Evolutionary conservation across 2,797 vertebrate species (phyloP).

Genomic region (Sparus aurata): DNA sequence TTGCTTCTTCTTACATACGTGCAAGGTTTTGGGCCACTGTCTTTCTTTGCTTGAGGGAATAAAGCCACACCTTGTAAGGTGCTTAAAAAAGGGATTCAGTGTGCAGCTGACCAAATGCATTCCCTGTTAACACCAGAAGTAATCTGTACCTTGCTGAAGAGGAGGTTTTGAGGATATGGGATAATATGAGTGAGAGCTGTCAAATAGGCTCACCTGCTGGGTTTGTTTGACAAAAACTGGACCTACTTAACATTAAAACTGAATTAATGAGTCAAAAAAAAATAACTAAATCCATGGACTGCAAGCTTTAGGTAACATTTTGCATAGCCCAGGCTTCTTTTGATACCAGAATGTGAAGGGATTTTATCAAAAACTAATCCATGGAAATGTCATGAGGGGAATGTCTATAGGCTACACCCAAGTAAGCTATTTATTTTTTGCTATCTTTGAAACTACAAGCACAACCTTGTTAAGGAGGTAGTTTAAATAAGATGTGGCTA

Average conservation of each 20-base stretch:
- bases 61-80: not conserved
- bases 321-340: not conserved
- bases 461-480: too few relatives aligned
- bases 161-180: not conserved
- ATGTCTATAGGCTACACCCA: not conserved
- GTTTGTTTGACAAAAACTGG: too few relatives aligned
- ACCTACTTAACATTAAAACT: too few relatives aligned
- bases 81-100: not conserved
- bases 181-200: not conserved
- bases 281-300: too few relatives aligned
- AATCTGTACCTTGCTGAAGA: not conserved
- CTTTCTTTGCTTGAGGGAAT: not conserved
- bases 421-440: not conserved
- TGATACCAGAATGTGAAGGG: too few relatives aligned
- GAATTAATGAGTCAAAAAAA: too few relatives aligned
- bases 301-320: not conserved
- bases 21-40: not conserved
- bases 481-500: too few relatives aligned
- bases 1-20: not conserved
- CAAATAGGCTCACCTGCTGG: not conserved
- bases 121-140: not conserved
- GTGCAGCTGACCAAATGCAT: not conserved
- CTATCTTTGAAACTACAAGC: not conserved
- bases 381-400: not conserved
- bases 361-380: not conserved